Conservation (phyloP, 1,140 invertebrate genomes). For the Octopus bimaculoides region DNA sequence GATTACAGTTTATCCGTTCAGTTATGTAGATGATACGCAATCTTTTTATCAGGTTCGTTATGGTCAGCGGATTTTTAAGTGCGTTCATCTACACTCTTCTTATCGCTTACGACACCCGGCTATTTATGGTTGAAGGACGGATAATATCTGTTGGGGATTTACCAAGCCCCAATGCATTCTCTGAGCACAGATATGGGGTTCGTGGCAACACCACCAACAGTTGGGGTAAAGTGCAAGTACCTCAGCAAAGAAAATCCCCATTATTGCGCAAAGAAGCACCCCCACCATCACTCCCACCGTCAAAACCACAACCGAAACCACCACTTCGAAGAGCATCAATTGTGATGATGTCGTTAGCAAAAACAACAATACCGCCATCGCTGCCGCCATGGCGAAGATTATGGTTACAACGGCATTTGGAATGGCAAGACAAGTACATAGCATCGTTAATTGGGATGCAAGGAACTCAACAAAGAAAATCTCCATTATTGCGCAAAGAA, state of each 20-base stretch:
- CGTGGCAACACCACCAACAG: neutral
- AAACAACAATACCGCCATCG: too few species aligned
- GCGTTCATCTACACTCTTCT: conserved; percentile 5
- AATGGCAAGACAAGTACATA: too few species aligned
- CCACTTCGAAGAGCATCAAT: neutral
- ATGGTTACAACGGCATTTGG: too few species aligned
- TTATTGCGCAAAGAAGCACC: neutral
- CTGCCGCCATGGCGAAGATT: too few species aligned
- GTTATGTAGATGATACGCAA: conserved; percentile 7
- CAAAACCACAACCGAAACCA: neutral
- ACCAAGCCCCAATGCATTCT: neutral
- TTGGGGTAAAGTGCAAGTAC: neutral
- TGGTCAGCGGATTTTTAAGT: conserved; percentile 1
- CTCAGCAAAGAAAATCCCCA: neutral
- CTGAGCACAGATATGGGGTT: neutral
- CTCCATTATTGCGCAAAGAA: neutral
- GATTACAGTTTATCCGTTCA: neutral
- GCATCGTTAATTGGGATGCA: neutral
- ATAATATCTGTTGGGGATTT: neutral
- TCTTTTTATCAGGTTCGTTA: conserved; percentile 1
- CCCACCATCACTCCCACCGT: neutral
- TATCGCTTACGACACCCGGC: neutral
- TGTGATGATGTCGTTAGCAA: too few species aligned
- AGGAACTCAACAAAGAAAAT: neutral
- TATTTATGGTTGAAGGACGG: neutral